Evolutionary conservation across 1,140 invertebrate species (phyloP).

Genomic region (Pseudomyrmex dendroicus): DNA sequence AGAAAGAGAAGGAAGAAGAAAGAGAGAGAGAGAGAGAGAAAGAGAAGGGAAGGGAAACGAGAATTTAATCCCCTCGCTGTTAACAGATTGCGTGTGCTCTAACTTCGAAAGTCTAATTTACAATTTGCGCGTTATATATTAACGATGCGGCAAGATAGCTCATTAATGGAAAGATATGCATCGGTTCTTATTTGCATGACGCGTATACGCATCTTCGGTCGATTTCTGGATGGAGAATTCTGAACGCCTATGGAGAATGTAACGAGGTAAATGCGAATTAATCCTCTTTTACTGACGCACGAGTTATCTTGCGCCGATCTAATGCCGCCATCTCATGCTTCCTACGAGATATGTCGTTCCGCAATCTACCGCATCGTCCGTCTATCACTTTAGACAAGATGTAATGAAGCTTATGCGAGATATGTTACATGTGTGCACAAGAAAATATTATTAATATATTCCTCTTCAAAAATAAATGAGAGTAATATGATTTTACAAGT

Average conservation of each 20-base stretch:
- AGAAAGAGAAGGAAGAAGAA: too few species aligned
- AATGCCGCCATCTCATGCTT: slow-evolving; percentile 14
- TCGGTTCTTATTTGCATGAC: slow-evolving; percentile 54
- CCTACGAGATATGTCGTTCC: neutral
- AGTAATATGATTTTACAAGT: neutral
- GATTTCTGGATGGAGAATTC: slow-evolving; percentile 43
- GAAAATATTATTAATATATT: too few species aligned
- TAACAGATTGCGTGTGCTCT: slow-evolving; percentile 33
- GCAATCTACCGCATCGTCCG: slow-evolving; percentile 9
- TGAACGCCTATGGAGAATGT: slow-evolving; percentile 16
- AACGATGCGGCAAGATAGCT: neutral
- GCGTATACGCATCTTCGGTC: slow-evolving; percentile 20
- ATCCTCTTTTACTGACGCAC: slow-evolving; percentile 33
- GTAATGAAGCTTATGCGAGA: slow-evolving; percentile 3
- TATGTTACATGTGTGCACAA: neutral
- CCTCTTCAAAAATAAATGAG: neutral
- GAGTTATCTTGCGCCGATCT: slow-evolving; percentile 44
- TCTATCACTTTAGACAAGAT: neutral
- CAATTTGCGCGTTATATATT: slow-evolving; percentile 39
- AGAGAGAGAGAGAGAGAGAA: too few species aligned
- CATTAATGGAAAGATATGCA: slow-evolving; percentile 51
- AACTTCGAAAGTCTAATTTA: slow-evolving; percentile 29
- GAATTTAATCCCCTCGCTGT: slow-evolving; percentile 35
- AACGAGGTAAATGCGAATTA: slow-evolving; percentile 47
- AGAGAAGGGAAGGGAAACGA: neutral